These are phyloP conservation scores for Colaptes auratus DNA, from an alignment of 2,113 vertebrate species.

Conservation along the genomic window DNA sequence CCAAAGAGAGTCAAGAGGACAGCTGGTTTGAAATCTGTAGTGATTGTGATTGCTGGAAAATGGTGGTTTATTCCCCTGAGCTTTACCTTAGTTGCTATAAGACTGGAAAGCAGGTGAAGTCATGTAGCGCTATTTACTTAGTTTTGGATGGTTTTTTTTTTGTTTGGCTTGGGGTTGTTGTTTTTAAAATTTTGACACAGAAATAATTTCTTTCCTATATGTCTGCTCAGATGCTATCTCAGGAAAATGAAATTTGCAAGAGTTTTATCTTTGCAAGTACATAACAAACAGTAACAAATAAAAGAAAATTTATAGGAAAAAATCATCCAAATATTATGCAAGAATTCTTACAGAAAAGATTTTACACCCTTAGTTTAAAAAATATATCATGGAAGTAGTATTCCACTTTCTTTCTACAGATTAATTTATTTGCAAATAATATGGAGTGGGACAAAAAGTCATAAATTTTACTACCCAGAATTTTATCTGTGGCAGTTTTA, in stretches of 20 bases:
- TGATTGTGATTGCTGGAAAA: background rate
- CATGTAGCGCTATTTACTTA: background rate
- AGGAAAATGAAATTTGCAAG: background rate
- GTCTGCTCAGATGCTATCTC: background rate
- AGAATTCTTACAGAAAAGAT: background rate
- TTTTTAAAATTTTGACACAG: background rate
- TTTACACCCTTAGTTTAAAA: background rate
- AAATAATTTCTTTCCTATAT: background rate
- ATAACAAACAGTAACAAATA: background rate
- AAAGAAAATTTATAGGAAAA: background rate
- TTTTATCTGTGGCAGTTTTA: background rate
- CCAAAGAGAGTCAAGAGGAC: rapidly evolving
- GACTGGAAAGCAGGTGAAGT: background rate
- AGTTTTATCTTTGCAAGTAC: background rate
- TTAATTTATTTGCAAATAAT: background rate
- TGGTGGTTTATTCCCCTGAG: background rate
- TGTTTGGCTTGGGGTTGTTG: background rate
- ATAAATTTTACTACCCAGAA: background rate
- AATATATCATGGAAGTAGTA: background rate
- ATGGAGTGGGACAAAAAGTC: background rate
- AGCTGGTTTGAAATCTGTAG: background rate
- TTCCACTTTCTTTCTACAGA: background rate
- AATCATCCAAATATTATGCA: background rate
- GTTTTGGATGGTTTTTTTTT: background rate
- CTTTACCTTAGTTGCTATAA: background rate